Evolutionary conservation across 53 echinoderm and acorn worm species (phyloP).

Genomic region (Paracentrotus lividus): DNA sequence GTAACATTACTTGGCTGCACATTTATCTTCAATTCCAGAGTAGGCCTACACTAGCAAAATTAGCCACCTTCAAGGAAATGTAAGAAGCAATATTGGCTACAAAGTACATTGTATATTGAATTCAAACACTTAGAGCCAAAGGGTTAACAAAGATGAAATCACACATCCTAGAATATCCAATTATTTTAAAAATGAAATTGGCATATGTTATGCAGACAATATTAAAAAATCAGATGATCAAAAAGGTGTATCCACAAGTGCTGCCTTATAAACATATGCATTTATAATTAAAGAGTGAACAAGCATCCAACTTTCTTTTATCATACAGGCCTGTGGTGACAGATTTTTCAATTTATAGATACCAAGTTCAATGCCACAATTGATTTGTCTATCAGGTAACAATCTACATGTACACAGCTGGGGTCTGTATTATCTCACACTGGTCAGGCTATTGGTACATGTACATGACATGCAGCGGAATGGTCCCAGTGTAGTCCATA

Average conservation of each 20-base stretch:
- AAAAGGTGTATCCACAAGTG: neutral
- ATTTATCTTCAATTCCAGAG: too few relatives aligned
- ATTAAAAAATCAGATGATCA: too few relatives aligned
- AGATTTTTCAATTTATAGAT: conserved; percentile 36
- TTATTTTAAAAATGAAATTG: too few relatives aligned
- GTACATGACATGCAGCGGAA: neutral
- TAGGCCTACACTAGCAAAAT: too few relatives aligned
- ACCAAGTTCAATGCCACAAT: conserved; percentile 46
- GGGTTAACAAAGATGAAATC: too few relatives aligned
- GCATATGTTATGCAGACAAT: too few relatives aligned
- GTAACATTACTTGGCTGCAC: too few relatives aligned
- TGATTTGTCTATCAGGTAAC: conserved; percentile 36
- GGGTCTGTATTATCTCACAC: conserved; percentile 35
- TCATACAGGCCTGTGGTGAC: conserved; percentile 7
- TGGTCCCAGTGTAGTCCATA: neutral
- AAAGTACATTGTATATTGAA: too few relatives aligned
- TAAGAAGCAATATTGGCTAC: too few relatives aligned
- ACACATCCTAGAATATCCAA: too few relatives aligned
- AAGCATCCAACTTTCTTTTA: neutral
- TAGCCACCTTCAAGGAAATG: too few relatives aligned
- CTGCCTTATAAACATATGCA: neutral
- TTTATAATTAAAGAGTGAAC: neutral
- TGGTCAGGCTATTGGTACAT: conserved; percentile 12
- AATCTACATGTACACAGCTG: conserved; percentile 29
- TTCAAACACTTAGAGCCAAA: too few relatives aligned